Evolutionary conservation across 2,113 vertebrate genomes (phyloP).

Genomic region (Erythrocercus mccallii): DNA sequence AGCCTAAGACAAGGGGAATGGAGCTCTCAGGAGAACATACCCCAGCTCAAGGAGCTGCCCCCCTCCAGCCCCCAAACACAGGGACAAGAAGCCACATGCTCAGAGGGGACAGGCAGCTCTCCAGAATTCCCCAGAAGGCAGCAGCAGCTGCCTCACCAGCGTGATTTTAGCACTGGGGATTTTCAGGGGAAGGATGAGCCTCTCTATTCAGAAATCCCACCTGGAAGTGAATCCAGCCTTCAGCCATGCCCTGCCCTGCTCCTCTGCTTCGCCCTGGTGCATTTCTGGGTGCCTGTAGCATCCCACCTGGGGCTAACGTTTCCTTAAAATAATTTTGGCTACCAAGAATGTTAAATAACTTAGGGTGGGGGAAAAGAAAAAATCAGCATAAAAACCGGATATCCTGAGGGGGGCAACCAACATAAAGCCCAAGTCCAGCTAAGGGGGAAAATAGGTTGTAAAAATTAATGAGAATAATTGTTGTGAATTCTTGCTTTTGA

Average conservation of each 20-base stretch:
- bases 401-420: slow-evolving; percentile 38
- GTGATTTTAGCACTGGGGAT: rapidly evolving
- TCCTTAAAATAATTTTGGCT: neutral
- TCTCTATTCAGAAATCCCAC: neutral
- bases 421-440: slow-evolving; percentile 60
- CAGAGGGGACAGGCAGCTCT: neutral
- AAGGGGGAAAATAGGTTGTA: slow-evolving; percentile 69
- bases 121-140: neutral
- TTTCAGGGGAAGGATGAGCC: neutral
- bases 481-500: slow-evolving; percentile 73
- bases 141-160: neutral
- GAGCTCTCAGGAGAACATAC: neutral
- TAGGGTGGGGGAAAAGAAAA: neutral
- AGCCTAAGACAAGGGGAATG: neutral
- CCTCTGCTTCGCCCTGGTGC: neutral
- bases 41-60: neutral
- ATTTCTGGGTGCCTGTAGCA: neutral
- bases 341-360: neutral
- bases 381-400: slow-evolving; percentile 51
- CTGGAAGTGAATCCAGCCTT: neutral
- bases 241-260: neutral
- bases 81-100: rapidly evolving
- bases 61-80: rapidly evolving
- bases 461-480: slow-evolving; percentile 83
- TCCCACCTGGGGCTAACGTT: neutral